Conservation (phyloP, 2,113 vertebrate species). For the Actenoides lindsayi region DNA sequence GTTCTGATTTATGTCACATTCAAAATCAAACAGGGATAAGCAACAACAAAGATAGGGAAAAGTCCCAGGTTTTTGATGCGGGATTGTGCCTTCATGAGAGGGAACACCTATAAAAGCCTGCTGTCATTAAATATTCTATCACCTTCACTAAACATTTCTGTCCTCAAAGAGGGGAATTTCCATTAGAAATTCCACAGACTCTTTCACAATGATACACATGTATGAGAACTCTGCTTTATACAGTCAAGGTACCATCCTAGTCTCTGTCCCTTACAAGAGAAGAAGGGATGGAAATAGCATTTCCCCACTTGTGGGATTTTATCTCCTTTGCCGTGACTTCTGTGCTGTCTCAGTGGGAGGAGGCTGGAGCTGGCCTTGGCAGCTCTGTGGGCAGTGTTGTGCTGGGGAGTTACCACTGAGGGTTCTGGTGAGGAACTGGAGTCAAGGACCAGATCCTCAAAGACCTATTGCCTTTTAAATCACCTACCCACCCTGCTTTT, state of each 20-base stretch:
- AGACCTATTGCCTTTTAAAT: not conserved
- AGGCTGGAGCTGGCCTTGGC: not conserved
- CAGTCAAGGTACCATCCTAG: not conserved
- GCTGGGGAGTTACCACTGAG: not conserved
- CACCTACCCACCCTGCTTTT: not conserved
- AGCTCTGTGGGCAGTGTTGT: not conserved
- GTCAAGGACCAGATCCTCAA: not conserved
- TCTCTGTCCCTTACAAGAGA: not conserved
- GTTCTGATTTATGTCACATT: not conserved
- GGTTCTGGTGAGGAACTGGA: not conserved
- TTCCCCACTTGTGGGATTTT: not conserved
- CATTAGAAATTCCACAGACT: not conserved
- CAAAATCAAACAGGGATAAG: not conserved
- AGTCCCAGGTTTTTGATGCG: not conserved
- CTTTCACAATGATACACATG: not conserved
- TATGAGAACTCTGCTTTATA: not conserved
- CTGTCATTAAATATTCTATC: not conserved
- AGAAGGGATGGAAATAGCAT: not conserved
- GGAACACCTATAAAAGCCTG: not conserved
- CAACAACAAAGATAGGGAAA: not conserved
- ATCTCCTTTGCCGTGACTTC: not conserved
- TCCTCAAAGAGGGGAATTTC: not conserved
- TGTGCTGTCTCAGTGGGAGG: rapidly evolving
- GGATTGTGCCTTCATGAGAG: not conserved
- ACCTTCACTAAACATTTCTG: not conserved